Evolutionary conservation across 2,888 invertebrate species (phyloP), one percentile per base, ranked within the genome.

Genomic region (Apodemia duryi): DNA sequence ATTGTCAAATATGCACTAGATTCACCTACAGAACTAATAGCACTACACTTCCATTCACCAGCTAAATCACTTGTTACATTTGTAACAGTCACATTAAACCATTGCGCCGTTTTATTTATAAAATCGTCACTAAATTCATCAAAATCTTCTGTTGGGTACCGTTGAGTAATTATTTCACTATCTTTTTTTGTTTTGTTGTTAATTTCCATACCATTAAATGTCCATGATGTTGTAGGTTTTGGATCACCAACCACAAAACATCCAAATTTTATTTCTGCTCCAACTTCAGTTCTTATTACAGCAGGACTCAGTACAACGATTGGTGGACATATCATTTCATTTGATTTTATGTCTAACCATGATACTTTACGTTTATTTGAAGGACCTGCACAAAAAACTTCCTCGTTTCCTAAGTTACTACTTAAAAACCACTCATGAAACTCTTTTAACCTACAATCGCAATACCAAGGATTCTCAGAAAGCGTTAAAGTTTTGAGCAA

Each of bases 401-500:
- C 94, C 70, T 95, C 94, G 65, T 95, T 95, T 67, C 95, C 95
- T 46, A 98, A 91, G 77, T 97, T 97, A 73, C 95, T 95, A 66
- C 93, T 93, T 32, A 97, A 90, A 79, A 97, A 95, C 97, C 97
- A 97, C 71, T 94, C 94, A 63, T 97, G 94, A 76, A 98, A 96
- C 62, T 95, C 95, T 64, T 96, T 93, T 70, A 98, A 84, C 74
- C 95, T 94, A 84, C 98, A 98, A 85, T 98, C 97, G 82, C 98
- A 98, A 72, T 93, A 94, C 98, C 98, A 98, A 7, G 96, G 97
- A 82, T 98, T 98, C 46, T 95, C 95, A 71, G 97, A 95, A 65
- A 98, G 84, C 11, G 95, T 94, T 21, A 98, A 88, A 3, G 96
- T 96, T 88, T 97, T 97, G 62, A 98, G 90, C 65, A 84, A 77